A percentile compares a stretch with the other conserved stretches of the same genome.
These are phyloP conservation scores for Lacanobia oleracea DNA, from an alignment of 2,888 invertebrate genomes.

Conservation along the genomic window DNA sequence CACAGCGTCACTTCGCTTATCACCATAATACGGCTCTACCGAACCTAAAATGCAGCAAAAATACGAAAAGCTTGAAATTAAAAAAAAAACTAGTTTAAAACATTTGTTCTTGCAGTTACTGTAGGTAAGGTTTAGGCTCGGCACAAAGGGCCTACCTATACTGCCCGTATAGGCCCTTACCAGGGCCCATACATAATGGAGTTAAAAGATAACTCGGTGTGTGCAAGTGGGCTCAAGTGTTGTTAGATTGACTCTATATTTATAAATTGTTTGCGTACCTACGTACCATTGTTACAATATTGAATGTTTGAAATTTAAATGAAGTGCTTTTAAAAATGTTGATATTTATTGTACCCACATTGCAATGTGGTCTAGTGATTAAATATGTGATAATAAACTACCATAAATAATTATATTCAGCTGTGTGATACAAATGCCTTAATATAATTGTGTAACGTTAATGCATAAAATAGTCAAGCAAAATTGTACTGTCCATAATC, in stretches of 20 bases:
- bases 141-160: too few species aligned
- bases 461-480: background rate
- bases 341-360: slow-evolving; percentile 1
- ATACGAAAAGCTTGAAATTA: too few species aligned
- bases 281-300: slow-evolving; percentile 1
- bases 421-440: slow-evolving; percentile 15
- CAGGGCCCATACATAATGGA: too few species aligned
- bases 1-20: too few species aligned
- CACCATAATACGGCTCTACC: too few species aligned
- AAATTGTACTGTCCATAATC: background rate
- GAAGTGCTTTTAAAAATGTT: background rate
- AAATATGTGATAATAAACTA: slow-evolving; percentile 6
- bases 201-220: too few species aligned
- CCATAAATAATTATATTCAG: slow-evolving; percentile 10
- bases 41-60: too few species aligned
- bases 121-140: too few species aligned
- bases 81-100: too few species aligned
- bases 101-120: too few species aligned
- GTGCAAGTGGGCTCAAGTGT: background rate
- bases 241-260: background rate
- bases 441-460: slow-evolving; percentile 3
- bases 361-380: slow-evolving; percentile 3
- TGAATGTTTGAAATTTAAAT: background rate
- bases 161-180: too few species aligned
- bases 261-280: background rate